A percentile compares a stretch with the other conserved stretches of the same genome.
These are phyloP conservation scores for Gymnosoma rotundatum DNA, from an alignment of 2,888 invertebrate genomes.

Conservation along the genomic window DNA sequence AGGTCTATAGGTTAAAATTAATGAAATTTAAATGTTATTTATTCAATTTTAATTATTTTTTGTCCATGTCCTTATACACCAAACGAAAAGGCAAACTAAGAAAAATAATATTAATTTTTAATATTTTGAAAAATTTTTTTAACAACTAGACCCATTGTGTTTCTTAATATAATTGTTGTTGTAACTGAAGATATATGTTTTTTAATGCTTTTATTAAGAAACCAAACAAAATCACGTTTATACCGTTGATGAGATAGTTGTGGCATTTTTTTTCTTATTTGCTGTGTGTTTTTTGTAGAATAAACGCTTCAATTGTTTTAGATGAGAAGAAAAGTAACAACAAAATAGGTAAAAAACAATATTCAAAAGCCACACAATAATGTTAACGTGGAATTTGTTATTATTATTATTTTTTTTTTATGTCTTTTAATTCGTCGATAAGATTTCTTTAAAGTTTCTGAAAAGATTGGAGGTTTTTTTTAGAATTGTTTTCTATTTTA, in stretches of 20 bases:
- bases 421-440: slow-evolving; percentile 28
- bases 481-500: slow-evolving; percentile 16
- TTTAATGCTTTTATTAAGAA: slow-evolving; percentile 48
- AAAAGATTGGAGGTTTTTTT: slow-evolving; percentile 36
- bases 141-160: slow-evolving; percentile 14
- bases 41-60: too few relatives aligned
- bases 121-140: background rate
- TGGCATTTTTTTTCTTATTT: slow-evolving; percentile 47
- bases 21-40: too few relatives aligned
- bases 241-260: slow-evolving; percentile 71
- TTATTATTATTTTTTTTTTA: slow-evolving; percentile 34
- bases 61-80: too few relatives aligned
- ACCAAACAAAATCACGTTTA: slow-evolving; percentile 73
- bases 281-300: slow-evolving; percentile 37
- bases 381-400: slow-evolving; percentile 56
- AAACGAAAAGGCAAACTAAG: too few relatives aligned
- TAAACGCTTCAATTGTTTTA: slow-evolving; percentile 67
- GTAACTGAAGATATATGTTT: slow-evolving; percentile 5
- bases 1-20: too few relatives aligned
- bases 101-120: too few relatives aligned
- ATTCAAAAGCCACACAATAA: slow-evolving; percentile 44
- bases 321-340: slow-evolving; percentile 24
- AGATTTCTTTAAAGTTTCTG: slow-evolving; percentile 35
- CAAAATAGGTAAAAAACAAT: slow-evolving; percentile 12
- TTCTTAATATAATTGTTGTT: slow-evolving; percentile 18